These are phyloP conservation scores for Neolamprologus sp. DNA, from an alignment of 2,113 vertebrate species.

Conservation along the genomic window DNA sequence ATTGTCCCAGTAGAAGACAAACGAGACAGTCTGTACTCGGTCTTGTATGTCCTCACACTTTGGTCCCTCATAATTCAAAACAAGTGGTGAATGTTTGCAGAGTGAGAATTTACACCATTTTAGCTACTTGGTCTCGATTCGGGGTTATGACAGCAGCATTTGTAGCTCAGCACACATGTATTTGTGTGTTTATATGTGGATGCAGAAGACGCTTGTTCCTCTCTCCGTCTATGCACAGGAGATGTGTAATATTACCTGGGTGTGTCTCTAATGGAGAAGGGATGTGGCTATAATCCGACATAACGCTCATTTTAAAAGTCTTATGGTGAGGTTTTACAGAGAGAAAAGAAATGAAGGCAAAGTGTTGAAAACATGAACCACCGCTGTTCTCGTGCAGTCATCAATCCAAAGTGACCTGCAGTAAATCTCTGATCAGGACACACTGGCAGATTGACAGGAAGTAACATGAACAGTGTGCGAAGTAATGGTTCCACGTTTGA, in stretches of 20 bases:
- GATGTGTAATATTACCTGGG: not conserved
- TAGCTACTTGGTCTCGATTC: not conserved
- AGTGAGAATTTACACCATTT: not conserved
- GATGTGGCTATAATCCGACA: conserved; percentile 16
- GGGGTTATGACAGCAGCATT: not conserved
- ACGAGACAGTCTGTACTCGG: not conserved
- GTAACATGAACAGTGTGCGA: conserved; percentile 6
- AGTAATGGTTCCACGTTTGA: not conserved
- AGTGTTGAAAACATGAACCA: not conserved
- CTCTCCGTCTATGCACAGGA: not conserved
- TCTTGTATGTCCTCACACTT: not conserved
- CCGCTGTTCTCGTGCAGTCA: not conserved
- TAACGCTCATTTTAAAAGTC: not conserved
- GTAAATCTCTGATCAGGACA: conserved; percentile 12
- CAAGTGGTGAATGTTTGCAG: not conserved
- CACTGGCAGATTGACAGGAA: not conserved
- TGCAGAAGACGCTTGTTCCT: not conserved
- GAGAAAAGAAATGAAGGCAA: not conserved
- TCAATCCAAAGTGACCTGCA: conserved; percentile 4
- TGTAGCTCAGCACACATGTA: not conserved
- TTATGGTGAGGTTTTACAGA: conserved; percentile 4
- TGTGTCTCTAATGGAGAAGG: conserved; percentile 36
- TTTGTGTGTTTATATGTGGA: not conserved
- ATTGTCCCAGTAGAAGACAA: not conserved
- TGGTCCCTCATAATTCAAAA: not conserved